Conservation (phyloP, 64 coral and sea anemone species). For the Stichodactyla mertensii region DNA sequence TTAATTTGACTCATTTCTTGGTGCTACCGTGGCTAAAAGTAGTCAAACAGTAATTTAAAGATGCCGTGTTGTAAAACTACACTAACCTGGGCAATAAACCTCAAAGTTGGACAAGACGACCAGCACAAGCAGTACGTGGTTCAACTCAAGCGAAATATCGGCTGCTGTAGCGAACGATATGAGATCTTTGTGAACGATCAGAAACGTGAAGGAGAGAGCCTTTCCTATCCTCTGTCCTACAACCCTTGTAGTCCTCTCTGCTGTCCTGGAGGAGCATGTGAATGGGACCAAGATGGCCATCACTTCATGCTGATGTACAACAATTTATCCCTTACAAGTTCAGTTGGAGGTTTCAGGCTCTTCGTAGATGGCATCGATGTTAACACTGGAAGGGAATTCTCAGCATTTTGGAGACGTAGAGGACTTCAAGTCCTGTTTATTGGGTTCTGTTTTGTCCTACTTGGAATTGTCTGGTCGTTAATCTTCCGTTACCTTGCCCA, state of each 20-base stretch:
- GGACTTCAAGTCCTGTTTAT: slow-evolving; percentile 75
- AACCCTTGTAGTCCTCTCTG: slow-evolving; percentile 90
- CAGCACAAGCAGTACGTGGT: slow-evolving; percentile 76
- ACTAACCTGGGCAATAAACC: slow-evolving; percentile 70
- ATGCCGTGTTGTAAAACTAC: slow-evolving; percentile 84
- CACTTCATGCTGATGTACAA: slow-evolving; percentile 75
- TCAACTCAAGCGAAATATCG: slow-evolving; percentile 56
- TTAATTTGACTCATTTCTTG: neutral
- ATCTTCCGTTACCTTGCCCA: slow-evolving; percentile 53
- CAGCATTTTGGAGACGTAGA: slow-evolving; percentile 78
- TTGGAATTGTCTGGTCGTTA: slow-evolving; percentile 59
- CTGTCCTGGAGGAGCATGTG: slow-evolving; percentile 58
- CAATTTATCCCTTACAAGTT: slow-evolving; percentile 47
- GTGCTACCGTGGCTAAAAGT: neutral
- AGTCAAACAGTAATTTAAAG: neutral
- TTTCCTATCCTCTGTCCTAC: slow-evolving; percentile 31
- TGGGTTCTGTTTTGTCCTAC: slow-evolving; percentile 50
- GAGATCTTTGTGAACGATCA: slow-evolving; percentile 76
- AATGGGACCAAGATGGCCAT: slow-evolving; percentile 91
- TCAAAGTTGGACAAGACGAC: slow-evolving; percentile 42
- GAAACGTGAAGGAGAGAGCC: slow-evolving; percentile 34
- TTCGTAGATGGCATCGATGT: slow-evolving; percentile 87
- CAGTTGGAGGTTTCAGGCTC: slow-evolving; percentile 67
- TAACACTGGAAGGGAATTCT: slow-evolving; percentile 87
- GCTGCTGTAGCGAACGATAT: slow-evolving; percentile 63